phyloP scores from a whole-genome alignment of 1,140 invertebrate species.

The Himalopsyche phryganea region DNA sequence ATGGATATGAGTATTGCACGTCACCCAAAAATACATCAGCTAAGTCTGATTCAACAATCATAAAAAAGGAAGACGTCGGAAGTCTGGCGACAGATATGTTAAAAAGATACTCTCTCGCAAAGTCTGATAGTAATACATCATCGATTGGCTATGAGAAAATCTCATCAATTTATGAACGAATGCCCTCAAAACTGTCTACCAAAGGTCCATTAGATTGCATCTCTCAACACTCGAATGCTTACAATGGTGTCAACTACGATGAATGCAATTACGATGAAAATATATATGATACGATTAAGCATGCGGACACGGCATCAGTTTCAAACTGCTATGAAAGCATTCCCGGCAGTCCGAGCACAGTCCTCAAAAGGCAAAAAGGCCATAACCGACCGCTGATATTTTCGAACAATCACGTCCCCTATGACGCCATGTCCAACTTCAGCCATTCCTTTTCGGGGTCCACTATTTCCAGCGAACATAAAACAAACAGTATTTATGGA shows the following conservation, averaged over 20 bases:
- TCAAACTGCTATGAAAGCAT: conserved; percentile 61
- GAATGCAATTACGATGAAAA: conserved; percentile 52
- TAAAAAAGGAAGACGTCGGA: too few species aligned
- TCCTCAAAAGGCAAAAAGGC: conserved; percentile 43
- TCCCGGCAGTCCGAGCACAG: conserved; percentile 47
- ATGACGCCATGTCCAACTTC: conserved; percentile 49
- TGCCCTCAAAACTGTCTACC: conserved; percentile 38
- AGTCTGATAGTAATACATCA: conserved; percentile 44
- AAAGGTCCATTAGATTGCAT: conserved; percentile 38
- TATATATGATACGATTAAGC: conserved; percentile 60
- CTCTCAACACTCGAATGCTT: conserved; percentile 35
- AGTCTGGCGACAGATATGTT: not conserved
- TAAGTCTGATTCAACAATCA: not conserved
- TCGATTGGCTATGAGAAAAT: conserved; percentile 52
- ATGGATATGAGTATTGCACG: conserved; percentile 52
- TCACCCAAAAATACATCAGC: conserved; percentile 34
- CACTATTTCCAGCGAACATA: conserved; percentile 61
- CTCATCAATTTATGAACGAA: conserved; percentile 50
- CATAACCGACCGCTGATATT: conserved; percentile 40
- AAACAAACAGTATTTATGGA: conserved; percentile 64
- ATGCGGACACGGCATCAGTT: conserved; percentile 44
- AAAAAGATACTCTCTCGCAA: conserved; percentile 39
- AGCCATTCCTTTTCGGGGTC: conserved; percentile 53
- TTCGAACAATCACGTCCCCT: conserved; percentile 44
- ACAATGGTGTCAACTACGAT: conserved; percentile 44